Evolutionary conservation across 1,140 invertebrate genomes (phyloP), one percentile per base, ranked within the genome.

Genomic region (Chionoecetes opilio): DNA sequence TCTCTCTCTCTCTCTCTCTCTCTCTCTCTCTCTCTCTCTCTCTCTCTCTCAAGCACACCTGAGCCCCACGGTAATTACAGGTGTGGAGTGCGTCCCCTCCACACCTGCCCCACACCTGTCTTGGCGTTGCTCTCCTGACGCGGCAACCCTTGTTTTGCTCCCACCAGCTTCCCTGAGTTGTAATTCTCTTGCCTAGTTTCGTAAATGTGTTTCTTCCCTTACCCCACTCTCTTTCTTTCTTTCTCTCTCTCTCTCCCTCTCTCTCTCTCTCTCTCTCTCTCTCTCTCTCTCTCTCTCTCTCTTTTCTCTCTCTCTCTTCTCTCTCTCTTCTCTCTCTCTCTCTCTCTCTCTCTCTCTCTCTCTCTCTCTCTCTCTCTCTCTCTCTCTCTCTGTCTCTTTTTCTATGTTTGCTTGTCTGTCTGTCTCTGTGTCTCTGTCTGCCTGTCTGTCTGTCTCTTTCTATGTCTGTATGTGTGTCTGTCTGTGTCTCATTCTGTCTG

Each of bases 1-100:
- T 88, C 34, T 88, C 34, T 87, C 85, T 87, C 85, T 87, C 85
- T 90, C 41, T 90, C 41, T 38, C 88, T 90, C 88, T 90, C 88
- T 90, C 88, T 90, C 35, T 41, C 34, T 84, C 82, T 84, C 82
- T 84, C 82, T 84, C 82, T 84, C 82, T 84, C 82, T 84, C 82
- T 84, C 82, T 84, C 21, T 84, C 38, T 14, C 38, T 41, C n/a
- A n/a, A n/a, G n/a, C n/a, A n/a, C n/a, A n/a, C n/a, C n/a, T n/a
- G n/a, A n/a, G n/a, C n/a, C n/a, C n/a, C n/a, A n/a, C n/a, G n/a
- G n/a, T n/a, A n/a, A n/a, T n/a, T n/a, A n/a, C n/a, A n/a, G n/a
- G n/a, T n/a, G n/a, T n/a, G n/a, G n/a, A n/a, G n/a, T n/a, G n/a
- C n/a, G n/a, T n/a, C n/a, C n/a, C n/a, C n/a, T n/a, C n/a, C n/a